Evolutionary conservation across 2,888 invertebrate species (phyloP).

Genomic region (Ecliptopera silaceata): DNA sequence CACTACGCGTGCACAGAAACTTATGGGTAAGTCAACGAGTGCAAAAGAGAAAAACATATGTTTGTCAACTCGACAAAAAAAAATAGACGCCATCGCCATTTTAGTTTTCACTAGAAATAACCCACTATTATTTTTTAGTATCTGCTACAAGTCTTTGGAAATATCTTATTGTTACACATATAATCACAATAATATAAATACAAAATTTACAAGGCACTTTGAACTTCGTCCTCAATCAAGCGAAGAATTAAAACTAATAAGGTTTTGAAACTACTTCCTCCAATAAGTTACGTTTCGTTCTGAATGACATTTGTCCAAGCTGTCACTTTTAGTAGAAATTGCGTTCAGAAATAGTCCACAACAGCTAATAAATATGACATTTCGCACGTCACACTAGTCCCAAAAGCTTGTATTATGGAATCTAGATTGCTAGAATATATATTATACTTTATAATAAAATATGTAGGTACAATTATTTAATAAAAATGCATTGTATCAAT

Average conservation of each 20-base stretch:
- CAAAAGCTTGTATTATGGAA: no score
- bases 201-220: neutral
- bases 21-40: slow-evolving; percentile 44
- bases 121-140: slow-evolving; percentile 22
- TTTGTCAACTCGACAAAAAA: slow-evolving; percentile 37
- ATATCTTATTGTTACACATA: neutral
- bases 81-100: slow-evolving; percentile 80
- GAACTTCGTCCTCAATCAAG: neutral
- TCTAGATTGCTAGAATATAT: no score
- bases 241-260: neutral
- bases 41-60: slow-evolving; percentile 57
- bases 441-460: no score
- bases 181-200: neutral
- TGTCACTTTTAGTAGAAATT: neutral
- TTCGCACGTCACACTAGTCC: no score
- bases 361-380: no score
- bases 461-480: no score
- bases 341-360: no score
- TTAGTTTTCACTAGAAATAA: slow-evolving; percentile 42
- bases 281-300: slow-evolving; percentile 6
- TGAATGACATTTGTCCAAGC: neutral
- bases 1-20: slow-evolving; percentile 63
- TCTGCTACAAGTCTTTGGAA: neutral
- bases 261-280: slow-evolving; percentile 9
- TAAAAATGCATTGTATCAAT: no score